These are phyloP conservation scores for Diorhabda sublineata DNA, from an alignment of 1,140 invertebrate genomes.

Conservation along the genomic window DNA sequence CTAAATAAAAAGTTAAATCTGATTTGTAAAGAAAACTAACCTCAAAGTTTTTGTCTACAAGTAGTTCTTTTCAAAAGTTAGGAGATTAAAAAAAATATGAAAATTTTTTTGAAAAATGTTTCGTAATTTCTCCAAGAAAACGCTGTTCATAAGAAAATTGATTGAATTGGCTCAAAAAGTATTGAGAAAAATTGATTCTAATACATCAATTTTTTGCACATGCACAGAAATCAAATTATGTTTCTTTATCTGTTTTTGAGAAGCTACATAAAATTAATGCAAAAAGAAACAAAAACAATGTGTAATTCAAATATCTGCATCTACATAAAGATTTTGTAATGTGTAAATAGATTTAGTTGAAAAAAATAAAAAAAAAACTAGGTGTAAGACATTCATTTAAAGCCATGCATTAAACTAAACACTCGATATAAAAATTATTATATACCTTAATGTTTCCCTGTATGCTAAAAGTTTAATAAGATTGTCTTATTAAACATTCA, in stretches of 20 bases:
- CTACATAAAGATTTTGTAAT: neutral
- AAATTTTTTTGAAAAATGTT: neutral
- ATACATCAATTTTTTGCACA: neutral
- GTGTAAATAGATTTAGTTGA: neutral
- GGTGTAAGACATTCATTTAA: neutral
- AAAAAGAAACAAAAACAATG: neutral
- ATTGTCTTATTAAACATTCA: neutral
- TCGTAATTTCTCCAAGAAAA: neutral
- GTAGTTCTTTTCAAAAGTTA: too few species aligned
- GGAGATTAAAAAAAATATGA: neutral
- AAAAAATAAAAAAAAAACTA: neutral
- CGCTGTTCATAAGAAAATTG: neutral
- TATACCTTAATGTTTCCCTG: neutral
- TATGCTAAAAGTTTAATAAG: neutral
- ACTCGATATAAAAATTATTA: neutral
- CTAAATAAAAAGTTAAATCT: too few species aligned
- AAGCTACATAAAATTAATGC: neutral
- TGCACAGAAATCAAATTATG: neutral
- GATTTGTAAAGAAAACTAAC: too few species aligned
- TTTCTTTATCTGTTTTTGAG: conserved; percentile 3
- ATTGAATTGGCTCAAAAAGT: neutral
- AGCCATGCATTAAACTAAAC: conserved; percentile 3
- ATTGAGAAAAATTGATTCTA: neutral
- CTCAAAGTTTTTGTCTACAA: too few species aligned
- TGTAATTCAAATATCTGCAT: neutral